Evolutionary conservation across 2,797 vertebrate genomes (phyloP).

Genomic region (Bovichtus diacanthus): DNA sequence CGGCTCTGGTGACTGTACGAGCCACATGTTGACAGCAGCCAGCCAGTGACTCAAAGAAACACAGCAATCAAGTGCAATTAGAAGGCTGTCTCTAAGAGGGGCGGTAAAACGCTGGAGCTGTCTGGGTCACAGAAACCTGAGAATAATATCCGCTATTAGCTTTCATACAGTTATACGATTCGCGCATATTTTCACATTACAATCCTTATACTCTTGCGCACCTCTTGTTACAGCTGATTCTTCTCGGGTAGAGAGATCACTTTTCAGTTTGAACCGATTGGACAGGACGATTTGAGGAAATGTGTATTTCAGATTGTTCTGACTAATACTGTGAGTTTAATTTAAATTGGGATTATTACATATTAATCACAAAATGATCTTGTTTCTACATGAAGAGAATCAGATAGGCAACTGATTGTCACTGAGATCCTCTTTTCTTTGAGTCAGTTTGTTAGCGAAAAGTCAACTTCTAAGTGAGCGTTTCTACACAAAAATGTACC

Average conservation of each 20-base stretch:
- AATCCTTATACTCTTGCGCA: background rate
- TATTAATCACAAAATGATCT: background rate
- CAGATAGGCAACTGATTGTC: background rate
- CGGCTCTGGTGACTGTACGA: conserved; percentile 59
- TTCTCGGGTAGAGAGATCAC: background rate
- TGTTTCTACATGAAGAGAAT: background rate
- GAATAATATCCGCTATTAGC: background rate
- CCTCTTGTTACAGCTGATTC: background rate
- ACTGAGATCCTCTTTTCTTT: background rate
- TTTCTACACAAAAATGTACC: background rate
- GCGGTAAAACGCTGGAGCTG: background rate
- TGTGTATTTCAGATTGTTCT: background rate
- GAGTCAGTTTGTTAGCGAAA: background rate
- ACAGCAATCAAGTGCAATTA: conserved; percentile 26
- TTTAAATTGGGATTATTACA: background rate
- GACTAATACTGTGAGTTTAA: background rate
- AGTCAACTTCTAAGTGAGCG: background rate
- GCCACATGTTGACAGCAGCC: conserved; percentile 60
- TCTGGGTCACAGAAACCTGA: conserved; percentile 4
- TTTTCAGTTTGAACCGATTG: background rate
- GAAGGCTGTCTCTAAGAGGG: background rate
- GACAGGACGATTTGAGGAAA: background rate
- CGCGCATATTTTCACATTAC: background rate
- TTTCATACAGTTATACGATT: background rate
- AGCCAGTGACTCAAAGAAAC: conserved; percentile 42